These are phyloP conservation scores for Anaspis maculata DNA, from an alignment of 2,888 invertebrate genomes.

Conservation along the genomic window DNA sequence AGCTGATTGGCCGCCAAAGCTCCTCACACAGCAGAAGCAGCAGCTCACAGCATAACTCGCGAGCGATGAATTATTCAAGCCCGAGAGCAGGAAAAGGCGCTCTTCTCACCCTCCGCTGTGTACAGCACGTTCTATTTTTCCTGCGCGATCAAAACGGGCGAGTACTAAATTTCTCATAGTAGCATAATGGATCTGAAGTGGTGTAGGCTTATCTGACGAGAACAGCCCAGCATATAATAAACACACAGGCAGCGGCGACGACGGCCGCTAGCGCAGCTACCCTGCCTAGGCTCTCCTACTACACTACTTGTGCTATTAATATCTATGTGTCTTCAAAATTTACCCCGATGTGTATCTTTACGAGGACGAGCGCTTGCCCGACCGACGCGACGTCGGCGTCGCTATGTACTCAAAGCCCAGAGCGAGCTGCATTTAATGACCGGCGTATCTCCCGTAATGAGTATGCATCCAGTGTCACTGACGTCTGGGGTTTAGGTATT, in stretches of 20 bases:
- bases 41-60: conserved; percentile 21
- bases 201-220: conserved; percentile 30
- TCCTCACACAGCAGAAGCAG: too few species aligned
- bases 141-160: conserved; percentile 24
- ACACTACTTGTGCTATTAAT: conserved; percentile 24
- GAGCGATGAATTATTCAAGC: conserved; percentile 27
- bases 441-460: too few species aligned
- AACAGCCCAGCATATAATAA: conserved; percentile 29
- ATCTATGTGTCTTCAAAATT: conserved; percentile 22
- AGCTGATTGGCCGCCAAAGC: conserved; percentile 20
- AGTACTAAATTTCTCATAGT: conserved; percentile 29
- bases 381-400: too few species aligned
- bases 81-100: conserved; percentile 21
- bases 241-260: conserved; percentile 18
- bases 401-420: too few species aligned
- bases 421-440: too few species aligned
- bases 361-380: too few species aligned
- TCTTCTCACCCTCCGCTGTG: conserved; percentile 20
- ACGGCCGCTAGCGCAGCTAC: conserved; percentile 1
- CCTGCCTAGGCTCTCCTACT: too few species aligned
- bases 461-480: too few species aligned
- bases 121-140: conserved; percentile 27
- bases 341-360: conserved; percentile 13
- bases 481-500: too few species aligned
- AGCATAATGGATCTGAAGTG: conserved; percentile 28